A percentile compares a stretch with the other conserved stretches of the same genome.
Conservation (phyloP, 2,113 vertebrate genomes). For the Loxodonta africana region DNA sequence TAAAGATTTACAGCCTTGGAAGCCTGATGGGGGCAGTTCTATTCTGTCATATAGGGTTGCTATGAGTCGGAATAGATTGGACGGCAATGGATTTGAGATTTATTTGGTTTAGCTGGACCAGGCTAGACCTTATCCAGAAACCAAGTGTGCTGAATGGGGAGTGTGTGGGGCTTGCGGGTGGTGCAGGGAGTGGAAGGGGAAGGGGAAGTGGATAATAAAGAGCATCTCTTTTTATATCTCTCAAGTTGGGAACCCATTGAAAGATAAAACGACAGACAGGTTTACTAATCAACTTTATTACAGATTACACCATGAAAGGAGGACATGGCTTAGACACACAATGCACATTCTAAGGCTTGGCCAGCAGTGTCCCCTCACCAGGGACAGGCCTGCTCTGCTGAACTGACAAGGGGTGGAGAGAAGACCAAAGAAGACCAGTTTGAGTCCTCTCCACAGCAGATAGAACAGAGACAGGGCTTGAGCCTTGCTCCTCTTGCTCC, state of each 20-base stretch:
- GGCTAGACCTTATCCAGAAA: background rate
- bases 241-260: background rate
- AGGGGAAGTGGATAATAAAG: background rate
- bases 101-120: background rate
- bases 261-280: background rate
- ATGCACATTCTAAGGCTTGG: background rate
- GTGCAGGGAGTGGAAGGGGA: background rate
- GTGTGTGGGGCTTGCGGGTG: background rate
- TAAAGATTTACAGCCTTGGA: too few relatives aligned
- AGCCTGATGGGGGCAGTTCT: too few relatives aligned
- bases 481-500: background rate
- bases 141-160: background rate
- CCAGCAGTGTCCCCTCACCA: background rate
- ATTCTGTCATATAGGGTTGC: too few relatives aligned
- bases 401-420: background rate
- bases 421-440: fast-evolving
- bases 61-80: too few relatives aligned
- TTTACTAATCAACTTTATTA: background rate
- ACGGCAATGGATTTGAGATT: too few relatives aligned
- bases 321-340: background rate
- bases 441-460: background rate
- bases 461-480: background rate
- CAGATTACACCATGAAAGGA: background rate
- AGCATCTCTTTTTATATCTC: background rate
- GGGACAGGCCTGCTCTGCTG: background rate